Conservation (phyloP, 2,888 invertebrate species). For the Eristalis pertinax region DNA sequence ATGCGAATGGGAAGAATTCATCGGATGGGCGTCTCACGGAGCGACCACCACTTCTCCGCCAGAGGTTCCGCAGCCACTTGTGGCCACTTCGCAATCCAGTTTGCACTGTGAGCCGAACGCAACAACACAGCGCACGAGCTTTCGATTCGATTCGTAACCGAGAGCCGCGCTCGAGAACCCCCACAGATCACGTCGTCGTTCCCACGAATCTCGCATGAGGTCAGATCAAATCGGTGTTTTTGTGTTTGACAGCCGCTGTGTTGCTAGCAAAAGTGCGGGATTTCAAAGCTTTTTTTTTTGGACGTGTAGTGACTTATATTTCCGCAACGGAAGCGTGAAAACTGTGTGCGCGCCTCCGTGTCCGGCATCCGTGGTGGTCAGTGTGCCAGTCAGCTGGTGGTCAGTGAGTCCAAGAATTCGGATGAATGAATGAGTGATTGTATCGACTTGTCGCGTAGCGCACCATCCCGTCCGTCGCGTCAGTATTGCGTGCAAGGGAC, state of each 20-base stretch:
- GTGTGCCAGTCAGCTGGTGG: constrained; percentile 29
- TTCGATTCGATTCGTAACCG: not conserved
- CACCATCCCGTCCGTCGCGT: not conserved
- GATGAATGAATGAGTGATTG: constrained; percentile 28
- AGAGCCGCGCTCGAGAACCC: constrained; percentile 2
- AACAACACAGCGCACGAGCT: constrained; percentile 35
- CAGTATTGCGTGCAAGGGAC: not conserved
- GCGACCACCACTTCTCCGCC: constrained; percentile 15
- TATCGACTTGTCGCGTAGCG: not conserved
- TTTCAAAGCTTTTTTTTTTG: constrained; percentile 64
- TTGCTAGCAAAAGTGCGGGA: constrained; percentile 55
- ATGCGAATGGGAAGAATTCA: constrained; percentile 24
- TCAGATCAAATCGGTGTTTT: not conserved
- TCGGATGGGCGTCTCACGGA: constrained; percentile 44
- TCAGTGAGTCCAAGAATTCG: constrained; percentile 16
- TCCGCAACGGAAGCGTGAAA: constrained; percentile 55
- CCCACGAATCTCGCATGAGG: constrained; percentile 40
- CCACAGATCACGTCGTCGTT: constrained; percentile 1
- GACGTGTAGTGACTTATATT: constrained; percentile 45
- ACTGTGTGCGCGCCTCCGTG: not conserved
- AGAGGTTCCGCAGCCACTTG: constrained; percentile 54
- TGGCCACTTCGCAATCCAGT: constrained; percentile 51
- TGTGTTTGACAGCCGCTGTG: constrained; percentile 26
- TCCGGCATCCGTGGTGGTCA: constrained; percentile 8
- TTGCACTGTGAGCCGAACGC: constrained; percentile 60